These are phyloP conservation scores for Clunio marinus DNA, from an alignment of 2,888 invertebrate genomes.

Conservation along the genomic window DNA sequence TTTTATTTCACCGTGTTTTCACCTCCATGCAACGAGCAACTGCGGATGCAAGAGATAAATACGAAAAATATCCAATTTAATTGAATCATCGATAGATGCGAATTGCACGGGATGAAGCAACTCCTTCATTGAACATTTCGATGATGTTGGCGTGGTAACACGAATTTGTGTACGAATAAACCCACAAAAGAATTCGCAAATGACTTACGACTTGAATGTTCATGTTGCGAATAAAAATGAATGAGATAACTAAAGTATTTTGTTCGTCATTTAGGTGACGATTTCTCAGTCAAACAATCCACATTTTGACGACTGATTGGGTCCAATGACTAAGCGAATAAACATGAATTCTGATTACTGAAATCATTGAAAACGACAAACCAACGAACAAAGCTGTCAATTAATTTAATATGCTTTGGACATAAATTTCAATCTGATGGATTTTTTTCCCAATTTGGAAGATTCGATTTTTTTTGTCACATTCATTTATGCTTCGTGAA, in stretches of 20 bases:
- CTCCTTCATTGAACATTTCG: neutral
- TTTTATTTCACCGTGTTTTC: neutral
- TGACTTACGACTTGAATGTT: conserved; percentile 28
- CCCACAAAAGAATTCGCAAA: conserved; percentile 16
- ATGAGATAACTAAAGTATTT: neutral
- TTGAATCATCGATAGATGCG: conserved; percentile 32
- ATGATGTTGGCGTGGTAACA: conserved; percentile 16
- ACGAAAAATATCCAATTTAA: conserved; percentile 17
- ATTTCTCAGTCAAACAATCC: neutral
- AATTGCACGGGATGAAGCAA: neutral
- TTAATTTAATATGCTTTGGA: conserved; percentile 27
- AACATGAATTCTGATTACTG: neutral
- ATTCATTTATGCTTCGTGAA: too few species aligned
- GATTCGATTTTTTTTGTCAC: neutral
- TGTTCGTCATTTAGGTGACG: neutral
- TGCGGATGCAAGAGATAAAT: neutral
- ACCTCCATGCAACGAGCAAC: neutral
- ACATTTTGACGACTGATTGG: neutral
- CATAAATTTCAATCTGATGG: conserved; percentile 20
- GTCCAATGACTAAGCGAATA: neutral
- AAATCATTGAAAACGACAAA: neutral
- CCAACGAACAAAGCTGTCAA: conserved; percentile 30
- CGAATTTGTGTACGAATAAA: neutral
- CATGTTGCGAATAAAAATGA: neutral
- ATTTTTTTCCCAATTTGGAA: neutral